Conservation (phyloP, 2,797 vertebrate species). For the Channa striata region DNA sequence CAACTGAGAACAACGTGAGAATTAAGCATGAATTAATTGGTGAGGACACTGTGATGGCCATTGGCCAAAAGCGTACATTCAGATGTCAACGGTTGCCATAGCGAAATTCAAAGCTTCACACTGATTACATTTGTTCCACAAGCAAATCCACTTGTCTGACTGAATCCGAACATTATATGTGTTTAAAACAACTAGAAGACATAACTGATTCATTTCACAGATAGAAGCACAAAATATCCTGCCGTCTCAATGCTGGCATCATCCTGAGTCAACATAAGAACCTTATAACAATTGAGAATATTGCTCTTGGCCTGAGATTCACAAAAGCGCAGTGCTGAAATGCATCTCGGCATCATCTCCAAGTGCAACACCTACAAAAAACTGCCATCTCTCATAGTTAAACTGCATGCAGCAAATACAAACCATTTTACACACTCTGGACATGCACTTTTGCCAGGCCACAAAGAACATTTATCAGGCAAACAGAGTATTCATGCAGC, state of each 20-base stretch:
- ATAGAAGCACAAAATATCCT: not conserved
- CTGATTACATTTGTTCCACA: not conserved
- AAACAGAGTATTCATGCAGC: conserved; percentile 73
- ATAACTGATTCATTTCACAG: not conserved
- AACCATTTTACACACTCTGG: conserved; percentile 70
- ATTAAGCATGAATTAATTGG: not conserved
- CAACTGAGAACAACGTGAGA: not conserved
- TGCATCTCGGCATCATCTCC: conserved; percentile 34
- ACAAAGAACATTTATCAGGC: conserved; percentile 76
- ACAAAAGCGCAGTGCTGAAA: conserved; percentile 28
- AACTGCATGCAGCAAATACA: conserved; percentile 56
- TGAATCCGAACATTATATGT: not conserved
- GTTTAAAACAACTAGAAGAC: not conserved
- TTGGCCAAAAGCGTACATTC: too few species aligned
- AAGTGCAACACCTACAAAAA: conserved; percentile 45
- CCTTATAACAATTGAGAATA: conserved; percentile 38
- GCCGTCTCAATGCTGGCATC: conserved; percentile 15
- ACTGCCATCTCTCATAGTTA: conserved; percentile 42
- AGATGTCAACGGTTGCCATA: not conserved
- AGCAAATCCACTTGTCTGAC: too few species aligned
- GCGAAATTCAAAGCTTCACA: not conserved
- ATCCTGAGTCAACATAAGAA: conserved; percentile 22
- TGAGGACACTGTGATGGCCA: too few species aligned
- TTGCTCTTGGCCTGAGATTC: conserved; percentile 25
- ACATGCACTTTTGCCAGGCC: conserved; percentile 55